Evolutionary conservation across 2,113 vertebrate species (phyloP), one percentile per base, ranked within the genome.

Genomic region (Hydropotes inermis): DNA sequence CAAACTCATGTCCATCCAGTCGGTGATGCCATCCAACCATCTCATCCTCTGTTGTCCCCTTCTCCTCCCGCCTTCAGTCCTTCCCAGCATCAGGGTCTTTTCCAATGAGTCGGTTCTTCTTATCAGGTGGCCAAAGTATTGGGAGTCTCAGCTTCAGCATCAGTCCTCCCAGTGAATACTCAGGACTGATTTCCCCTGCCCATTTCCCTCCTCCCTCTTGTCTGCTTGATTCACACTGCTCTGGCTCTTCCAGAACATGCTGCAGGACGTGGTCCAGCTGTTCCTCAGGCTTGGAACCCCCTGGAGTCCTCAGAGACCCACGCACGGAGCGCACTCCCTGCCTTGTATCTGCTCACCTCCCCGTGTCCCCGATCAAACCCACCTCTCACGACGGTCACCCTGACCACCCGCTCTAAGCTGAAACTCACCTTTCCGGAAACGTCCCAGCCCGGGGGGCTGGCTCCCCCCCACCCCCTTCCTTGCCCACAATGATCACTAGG

Each of bases 391-490:
- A 47, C 1, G 0, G 27, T 23, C 55, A 21, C 30, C 45, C 28
- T 39, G 50, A 39, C 28, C 50, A 33, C 3, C 1, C 11, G 23
- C 33, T 14, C 30, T 9, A 1, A 25, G 45, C 17, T 4, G n/a
- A 84, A 33, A 17, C 7, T 16, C 16, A 16, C 2, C 81, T 64
- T 60, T 45, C 58, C 14, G 0, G 76, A 78, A 7, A 23, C 2
- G 12, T 45, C 12, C 12, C 10, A 19, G 3, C 23, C 27, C n/a
- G 61, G 61, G 57, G 6, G 0, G 0, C 28, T 17, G 61, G 61
- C 13, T 0, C 10, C 47, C 3, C 1, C 5, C 1, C 0, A 7
- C 3, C 14, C 17, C 25, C 3, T 7, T 55, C 11, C 7, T n/a
- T 27, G 28, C 27, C 17, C 17, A 6, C 1, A 1, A n/a, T 1